These are phyloP conservation scores for Paralichthys olivaceus DNA, from an alignment of 2,113 vertebrate species.

Conservation along the genomic window DNA sequence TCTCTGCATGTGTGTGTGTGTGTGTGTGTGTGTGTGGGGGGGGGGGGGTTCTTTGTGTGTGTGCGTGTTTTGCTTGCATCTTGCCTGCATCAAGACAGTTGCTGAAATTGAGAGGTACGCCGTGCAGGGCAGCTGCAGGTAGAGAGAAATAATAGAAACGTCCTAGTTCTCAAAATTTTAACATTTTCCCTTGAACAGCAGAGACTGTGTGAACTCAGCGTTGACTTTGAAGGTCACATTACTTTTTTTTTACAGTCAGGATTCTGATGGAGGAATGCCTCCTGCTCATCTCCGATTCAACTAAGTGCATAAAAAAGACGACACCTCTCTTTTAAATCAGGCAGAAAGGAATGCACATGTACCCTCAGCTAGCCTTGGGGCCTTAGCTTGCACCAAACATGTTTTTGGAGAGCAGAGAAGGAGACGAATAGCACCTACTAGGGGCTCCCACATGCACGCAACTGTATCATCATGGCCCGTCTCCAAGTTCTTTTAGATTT, in stretches of 20 bases:
- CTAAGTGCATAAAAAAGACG: conserved; percentile 63
- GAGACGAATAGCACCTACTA: conserved; percentile 54
- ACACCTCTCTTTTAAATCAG: conserved; percentile 75
- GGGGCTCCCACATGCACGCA: conserved; percentile 40
- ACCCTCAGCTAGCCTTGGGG: conserved; percentile 63
- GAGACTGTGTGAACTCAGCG: conserved; percentile 21
- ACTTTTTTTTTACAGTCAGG: conserved; percentile 22
- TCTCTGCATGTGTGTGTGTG: conserved; percentile 36
- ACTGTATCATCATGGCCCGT: conserved; percentile 26
- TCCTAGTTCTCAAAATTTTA: not conserved
- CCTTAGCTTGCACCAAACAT: conserved; percentile 71
- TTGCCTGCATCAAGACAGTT: conserved; percentile 9
- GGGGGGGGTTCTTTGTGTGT: conserved; percentile 15
- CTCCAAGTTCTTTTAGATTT: conserved; percentile 21
- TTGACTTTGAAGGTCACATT: conserved; percentile 2
- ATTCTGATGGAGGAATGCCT: conserved; percentile 63
- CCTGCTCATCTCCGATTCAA: conserved; percentile 70
- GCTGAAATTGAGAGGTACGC: not conserved
- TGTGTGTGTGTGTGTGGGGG: conserved; percentile 28
- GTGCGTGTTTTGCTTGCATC: conserved; percentile 5
- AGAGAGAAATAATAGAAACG: not conserved
- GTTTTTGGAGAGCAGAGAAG: conserved; percentile 59
- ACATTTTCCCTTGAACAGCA: not conserved
- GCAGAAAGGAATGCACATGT: conserved; percentile 80
- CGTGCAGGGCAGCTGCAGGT: not conserved